Evolutionary conservation across 1,140 invertebrate species (phyloP).

Genomic region (Heterodera schachtii): DNA sequence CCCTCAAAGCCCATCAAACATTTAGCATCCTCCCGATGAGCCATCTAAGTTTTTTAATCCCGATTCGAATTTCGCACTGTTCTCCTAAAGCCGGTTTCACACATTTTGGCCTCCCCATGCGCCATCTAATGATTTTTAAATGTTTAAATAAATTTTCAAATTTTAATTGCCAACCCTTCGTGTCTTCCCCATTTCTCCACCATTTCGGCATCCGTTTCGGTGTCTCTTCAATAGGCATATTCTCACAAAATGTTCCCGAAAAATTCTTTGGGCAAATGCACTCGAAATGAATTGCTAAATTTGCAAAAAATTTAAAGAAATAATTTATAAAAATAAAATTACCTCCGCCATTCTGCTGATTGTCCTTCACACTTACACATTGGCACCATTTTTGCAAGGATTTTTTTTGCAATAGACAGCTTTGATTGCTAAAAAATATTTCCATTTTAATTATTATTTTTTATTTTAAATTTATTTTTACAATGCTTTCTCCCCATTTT

Average conservation of each 20-base stretch:
- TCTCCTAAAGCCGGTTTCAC: conserved; percentile 77
- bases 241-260: conserved; percentile 22
- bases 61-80: conserved; percentile 53
- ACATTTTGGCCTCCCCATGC: conserved; percentile 83
- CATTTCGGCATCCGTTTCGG: conserved; percentile 81
- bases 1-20: conserved; percentile 80
- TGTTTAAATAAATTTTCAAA: conserved; percentile 64
- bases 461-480: neutral
- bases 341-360: no score
- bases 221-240: neutral
- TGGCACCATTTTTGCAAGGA: conserved; percentile 20
- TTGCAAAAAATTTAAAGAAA: neutral
- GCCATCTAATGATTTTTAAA: conserved; percentile 71
- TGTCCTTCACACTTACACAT: neutral
- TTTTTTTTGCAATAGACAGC: conserved; percentile 15
- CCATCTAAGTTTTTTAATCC: conserved; percentile 72
- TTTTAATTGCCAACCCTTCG: conserved; percentile 72
- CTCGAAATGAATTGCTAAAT: conserved; percentile 18
- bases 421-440: neutral
- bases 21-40: conserved; percentile 81
- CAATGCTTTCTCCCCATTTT: neutral
- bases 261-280: conserved; percentile 32
- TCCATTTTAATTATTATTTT: neutral
- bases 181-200: conserved; percentile 67
- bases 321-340: neutral